Base-by-base conservation (phyloP, 2,797 vertebrate species). In the Hemitrygon akajei region DNA sequence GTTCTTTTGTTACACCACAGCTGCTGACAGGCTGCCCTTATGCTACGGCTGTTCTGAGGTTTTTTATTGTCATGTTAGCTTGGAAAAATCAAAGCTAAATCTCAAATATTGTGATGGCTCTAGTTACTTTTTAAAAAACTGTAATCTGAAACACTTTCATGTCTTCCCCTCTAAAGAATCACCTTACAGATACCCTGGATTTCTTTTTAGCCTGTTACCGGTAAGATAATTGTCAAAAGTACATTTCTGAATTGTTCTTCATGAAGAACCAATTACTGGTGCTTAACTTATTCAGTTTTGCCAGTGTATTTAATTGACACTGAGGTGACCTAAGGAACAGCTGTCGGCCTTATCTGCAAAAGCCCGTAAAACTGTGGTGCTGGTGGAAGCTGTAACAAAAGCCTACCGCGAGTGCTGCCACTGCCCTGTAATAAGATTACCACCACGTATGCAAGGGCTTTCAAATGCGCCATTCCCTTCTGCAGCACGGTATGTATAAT, bases 401-500 rank as follows among this genome's bases (percentile, higher is more conserved):
- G 91, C 71, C 47, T 40, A 93, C 30, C 76, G 27, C 25, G 91
- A 30, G 40, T 93, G 91, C 37, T 93, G 40, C 25, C 73, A 18
- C 69, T 73, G 40, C 86, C 63, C 47, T 93, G 82, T 94, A 94
- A 94, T 93, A 94, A 87, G 94, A 95, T 94, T 94, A 94, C 94
- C 93, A 40, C 84, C 63, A 94, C 94, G 94, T 95, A 94, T 95
- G 92, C 66, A 91, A 93, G 94, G 94, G 95, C 95, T 95, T 96
- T 95, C 94, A 95, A 37, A 73, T 95, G 94, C 94, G 95, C 95
- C 95, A 95, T 93, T 93, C 95, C 47, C 94, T 94, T 94, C 86
- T 86, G 91, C 95, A 95, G 95, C 95, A 95, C 94, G 93, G 93
- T 94, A 94, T 94, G 79, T 34, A 60, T 94, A 95, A 95, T 95